phyloP scores from a whole-genome alignment of 2,888 invertebrate genomes.

The Psococerastis gibbosa region DNA sequence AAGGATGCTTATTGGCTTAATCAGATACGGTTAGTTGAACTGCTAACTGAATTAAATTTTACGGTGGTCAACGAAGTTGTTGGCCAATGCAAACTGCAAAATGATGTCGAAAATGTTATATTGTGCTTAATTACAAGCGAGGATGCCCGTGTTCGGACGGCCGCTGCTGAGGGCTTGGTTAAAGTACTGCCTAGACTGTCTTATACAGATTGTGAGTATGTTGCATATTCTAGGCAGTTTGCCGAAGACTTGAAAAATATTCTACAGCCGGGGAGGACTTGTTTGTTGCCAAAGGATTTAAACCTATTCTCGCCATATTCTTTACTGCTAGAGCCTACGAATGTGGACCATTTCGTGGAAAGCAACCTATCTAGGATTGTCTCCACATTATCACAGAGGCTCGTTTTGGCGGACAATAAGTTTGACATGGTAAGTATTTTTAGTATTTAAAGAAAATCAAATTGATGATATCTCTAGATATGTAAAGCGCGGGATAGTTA shows the following conservation, averaged over 20 bases:
- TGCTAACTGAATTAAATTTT: slow-evolving; percentile 39
- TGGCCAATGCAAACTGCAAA: slow-evolving; percentile 33
- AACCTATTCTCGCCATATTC: too few relatives aligned
- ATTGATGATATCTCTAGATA: too few relatives aligned
- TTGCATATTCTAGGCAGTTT: neutral
- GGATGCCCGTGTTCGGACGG: slow-evolving; percentile 55
- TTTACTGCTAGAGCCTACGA: too few relatives aligned
- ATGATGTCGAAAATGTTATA: slow-evolving; percentile 37
- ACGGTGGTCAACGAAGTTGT: slow-evolving; percentile 35
- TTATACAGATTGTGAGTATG: too few relatives aligned
- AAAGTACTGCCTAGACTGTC: slow-evolving; percentile 30
- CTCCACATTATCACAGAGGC: slow-evolving; percentile 28
- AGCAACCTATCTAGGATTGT: slow-evolving; percentile 40
- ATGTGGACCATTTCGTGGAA: too few relatives aligned
- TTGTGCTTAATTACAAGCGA: slow-evolving; percentile 48
- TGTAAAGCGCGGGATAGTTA: too few relatives aligned
- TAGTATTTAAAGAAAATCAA: slow-evolving; percentile 9
- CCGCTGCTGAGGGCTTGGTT: slow-evolving; percentile 45
- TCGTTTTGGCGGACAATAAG: slow-evolving; percentile 44
- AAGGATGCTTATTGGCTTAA: slow-evolving; percentile 71
- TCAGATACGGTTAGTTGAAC: slow-evolving; percentile 49
- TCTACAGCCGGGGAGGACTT: neutral
- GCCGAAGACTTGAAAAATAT: neutral
- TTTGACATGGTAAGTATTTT: slow-evolving; percentile 44
- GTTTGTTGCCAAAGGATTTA: too few relatives aligned